phyloP scores from a whole-genome alignment of 1,140 invertebrate species.

The Lithobius niger region DNA sequence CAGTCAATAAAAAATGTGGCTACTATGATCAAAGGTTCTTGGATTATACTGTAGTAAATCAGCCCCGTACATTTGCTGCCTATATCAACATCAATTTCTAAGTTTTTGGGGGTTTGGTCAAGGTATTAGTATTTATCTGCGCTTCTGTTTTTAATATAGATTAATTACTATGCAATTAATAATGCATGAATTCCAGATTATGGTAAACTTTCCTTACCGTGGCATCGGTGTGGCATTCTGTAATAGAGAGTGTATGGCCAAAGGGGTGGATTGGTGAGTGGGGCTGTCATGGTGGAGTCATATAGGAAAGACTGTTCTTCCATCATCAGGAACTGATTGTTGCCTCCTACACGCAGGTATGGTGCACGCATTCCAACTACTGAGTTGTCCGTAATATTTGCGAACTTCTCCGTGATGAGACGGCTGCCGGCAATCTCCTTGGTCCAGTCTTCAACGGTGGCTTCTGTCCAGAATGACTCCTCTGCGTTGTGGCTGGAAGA shows the following conservation, averaged over 20 bases:
- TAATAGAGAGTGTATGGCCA: constrained; percentile 98
- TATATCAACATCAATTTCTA: no score
- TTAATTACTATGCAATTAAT: no score
- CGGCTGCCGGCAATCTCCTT: constrained; percentile 94
- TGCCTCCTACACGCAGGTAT: constrained; percentile 82
- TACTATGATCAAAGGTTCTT: no score
- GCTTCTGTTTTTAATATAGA: no score
- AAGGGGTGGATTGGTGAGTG: constrained; percentile 77
- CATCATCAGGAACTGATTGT: constrained; percentile 97
- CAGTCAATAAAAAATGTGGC: no score
- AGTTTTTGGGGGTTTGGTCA: no score
- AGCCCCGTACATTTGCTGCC: no score
- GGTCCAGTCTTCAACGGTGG: constrained; percentile 83
- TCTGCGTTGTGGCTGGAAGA: constrained; percentile 67
- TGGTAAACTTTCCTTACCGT: constrained; percentile 49
- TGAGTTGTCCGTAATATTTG: constrained; percentile 84
- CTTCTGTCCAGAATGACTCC: constrained; percentile 87
- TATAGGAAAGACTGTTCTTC: constrained; percentile 92
- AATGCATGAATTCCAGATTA: no score
- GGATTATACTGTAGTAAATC: no score
- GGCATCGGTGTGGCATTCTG: constrained; percentile 87
- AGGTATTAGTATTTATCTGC: no score
- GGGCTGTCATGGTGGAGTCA: constrained; percentile 87
- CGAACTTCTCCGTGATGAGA: constrained; percentile 80
- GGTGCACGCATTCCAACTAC: constrained; percentile 88